Base-by-base conservation (phyloP, 2,888 invertebrate genomes). In the Eumacrocentrus americanus region DNA sequence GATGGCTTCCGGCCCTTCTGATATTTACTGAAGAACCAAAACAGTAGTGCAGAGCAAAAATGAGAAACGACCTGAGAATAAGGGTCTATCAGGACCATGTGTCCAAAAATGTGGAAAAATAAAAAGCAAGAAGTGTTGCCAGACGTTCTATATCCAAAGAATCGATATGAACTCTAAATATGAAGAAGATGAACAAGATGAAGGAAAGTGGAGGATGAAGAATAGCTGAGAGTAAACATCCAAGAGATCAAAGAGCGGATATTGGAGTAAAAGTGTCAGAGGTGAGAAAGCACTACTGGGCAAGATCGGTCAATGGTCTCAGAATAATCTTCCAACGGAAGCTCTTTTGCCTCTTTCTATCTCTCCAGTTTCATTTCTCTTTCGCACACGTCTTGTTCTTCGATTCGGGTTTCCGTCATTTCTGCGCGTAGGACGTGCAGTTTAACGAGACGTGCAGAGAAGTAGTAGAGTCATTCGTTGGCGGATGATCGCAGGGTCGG, bases 381-480 rank as follows among this genome's bases (percentile, higher is more conserved):
- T 5, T 20, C 20, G 3, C 20, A 16, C 42, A 42, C n/a, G n/a
- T n/a, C n/a, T n/a, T n/a, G n/a, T n/a, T n/a, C 6, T 18, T 42
- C 18, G n/a, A 42, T 42, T 42, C 4, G 20, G 20, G 16, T 42
- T 42, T 20, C 42, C 42, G 16, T 9, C 18, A 20, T 42, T 42
- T 20, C 11, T 22, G 29, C 14, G 57, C 46, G 57, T 52, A 9
- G 48, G 57, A 18, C 42, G 38, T 44, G 11, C 23, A 25, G 29
- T 56, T 61, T 56, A 61, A 61, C 52, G 47, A 56, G 50, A 56
- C 42, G 46, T 20, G 46, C 18, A 62, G 58, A 44, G 44, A 52
- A 37, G 50, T 9, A 6, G 23, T 20, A 12, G 7, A 34, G 54
- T 46, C 11, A 37, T 23, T 56, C 12, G 37, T 11, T 44, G 51